Conservation (phyloP, 2,113 vertebrate species). For the Callospermophilus lateralis region DNA sequence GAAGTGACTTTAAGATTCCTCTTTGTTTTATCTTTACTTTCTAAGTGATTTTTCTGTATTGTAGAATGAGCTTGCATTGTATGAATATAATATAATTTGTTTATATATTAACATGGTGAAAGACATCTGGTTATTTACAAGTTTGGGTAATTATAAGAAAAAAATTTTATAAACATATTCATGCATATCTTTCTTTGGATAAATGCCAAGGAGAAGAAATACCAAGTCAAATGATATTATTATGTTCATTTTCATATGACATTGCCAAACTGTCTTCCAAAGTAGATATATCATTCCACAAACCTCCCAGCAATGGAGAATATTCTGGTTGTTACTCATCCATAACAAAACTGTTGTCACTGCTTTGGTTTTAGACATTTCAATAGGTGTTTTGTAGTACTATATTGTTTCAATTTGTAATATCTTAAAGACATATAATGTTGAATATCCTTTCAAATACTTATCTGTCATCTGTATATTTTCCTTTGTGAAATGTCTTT, state of each 20-base stretch:
- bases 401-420: neutral
- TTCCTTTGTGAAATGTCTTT: neutral
- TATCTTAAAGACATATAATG: neutral
- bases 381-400: no score
- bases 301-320: neutral
- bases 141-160: neutral
- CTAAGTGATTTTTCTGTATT: neutral
- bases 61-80: neutral
- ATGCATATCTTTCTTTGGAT: neutral
- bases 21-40: neutral
- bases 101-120: neutral
- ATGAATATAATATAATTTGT: neutral
- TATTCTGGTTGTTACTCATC: neutral
- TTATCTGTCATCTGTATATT: neutral
- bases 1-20: neutral
- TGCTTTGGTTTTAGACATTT: neutral
- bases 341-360: neutral
- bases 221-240: neutral
- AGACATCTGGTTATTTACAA: neutral
- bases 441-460: neutral
- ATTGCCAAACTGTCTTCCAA: neutral
- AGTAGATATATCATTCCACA: neutral
- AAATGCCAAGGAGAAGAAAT: neutral
- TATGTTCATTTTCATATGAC: neutral
- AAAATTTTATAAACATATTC: neutral